phyloP scores from a whole-genome alignment of 2,113 vertebrate genomes.

The Catharus fuscescens region DNA sequence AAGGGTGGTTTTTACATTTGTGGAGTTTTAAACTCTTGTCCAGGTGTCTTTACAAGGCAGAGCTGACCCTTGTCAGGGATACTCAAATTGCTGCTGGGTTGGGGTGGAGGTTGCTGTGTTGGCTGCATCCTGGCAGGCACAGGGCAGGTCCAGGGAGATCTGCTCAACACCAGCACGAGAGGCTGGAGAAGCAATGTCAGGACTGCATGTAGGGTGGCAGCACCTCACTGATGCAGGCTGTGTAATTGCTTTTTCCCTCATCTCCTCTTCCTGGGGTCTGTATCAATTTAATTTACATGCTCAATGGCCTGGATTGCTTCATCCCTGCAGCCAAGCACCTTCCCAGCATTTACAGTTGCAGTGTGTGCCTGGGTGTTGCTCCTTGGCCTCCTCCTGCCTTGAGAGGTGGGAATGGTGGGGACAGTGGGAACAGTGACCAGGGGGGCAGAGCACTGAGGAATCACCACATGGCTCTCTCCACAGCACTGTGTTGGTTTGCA shows the following conservation, averaged over 20 bases:
- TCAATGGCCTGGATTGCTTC: not conserved
- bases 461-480: rapidly evolving
- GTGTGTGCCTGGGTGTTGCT: rapidly evolving
- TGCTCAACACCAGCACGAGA: not conserved
- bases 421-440: not conserved
- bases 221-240: not conserved
- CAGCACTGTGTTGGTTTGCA: rapidly evolving
- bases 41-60: not conserved
- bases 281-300: not conserved
- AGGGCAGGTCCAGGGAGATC: not conserved
- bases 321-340: not conserved
- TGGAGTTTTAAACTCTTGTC: not conserved
- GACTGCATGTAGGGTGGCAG: not conserved
- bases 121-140: not conserved
- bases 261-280: not conserved
- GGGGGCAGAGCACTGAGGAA: not conserved
- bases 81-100: not conserved
- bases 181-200: not conserved
- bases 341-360: not conserved
- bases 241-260: not conserved
- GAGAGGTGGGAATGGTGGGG: rapidly evolving
- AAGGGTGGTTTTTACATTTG: not conserved
- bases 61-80: not conserved
- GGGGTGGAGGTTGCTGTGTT: not conserved
- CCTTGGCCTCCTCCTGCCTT: not conserved